A percentile compares a stretch with the other conserved stretches of the same genome.
Evolutionary conservation across 2,888 invertebrate species (phyloP).

Genomic region (Ecdyonurus torrentis): DNA sequence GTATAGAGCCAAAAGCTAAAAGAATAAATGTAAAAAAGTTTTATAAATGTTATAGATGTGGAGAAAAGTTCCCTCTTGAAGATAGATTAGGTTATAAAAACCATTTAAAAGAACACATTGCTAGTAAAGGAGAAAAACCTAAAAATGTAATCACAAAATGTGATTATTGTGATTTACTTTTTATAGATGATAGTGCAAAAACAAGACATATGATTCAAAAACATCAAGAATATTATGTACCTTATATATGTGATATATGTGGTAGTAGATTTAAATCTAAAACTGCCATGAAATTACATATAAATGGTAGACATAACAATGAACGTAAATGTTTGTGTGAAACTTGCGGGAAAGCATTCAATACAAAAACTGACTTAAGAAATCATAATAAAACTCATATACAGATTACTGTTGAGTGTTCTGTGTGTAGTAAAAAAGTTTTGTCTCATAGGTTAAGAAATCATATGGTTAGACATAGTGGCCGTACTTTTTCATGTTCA

Average conservation of each 20-base stretch:
- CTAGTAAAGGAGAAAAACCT: background rate
- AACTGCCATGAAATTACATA: background rate
- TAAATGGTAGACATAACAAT: background rate
- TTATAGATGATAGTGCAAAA: background rate
- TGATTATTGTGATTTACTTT: background rate
- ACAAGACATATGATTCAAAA: background rate
- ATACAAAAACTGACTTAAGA: background rate
- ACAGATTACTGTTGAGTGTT: background rate
- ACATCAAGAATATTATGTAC: background rate
- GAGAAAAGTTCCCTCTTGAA: background rate
- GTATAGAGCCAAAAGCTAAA: too few species aligned
- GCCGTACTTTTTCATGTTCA: background rate
- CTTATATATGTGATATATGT: background rate
- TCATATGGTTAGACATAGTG: background rate
- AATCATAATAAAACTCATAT: background rate
- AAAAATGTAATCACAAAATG: background rate
- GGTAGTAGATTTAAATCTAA: background rate
- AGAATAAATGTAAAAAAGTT: background rate
- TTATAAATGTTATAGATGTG: background rate
- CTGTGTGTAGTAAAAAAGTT: background rate
- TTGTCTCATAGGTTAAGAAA: background rate
- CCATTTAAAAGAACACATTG: background rate
- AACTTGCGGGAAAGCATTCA: background rate
- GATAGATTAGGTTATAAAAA: background rate
- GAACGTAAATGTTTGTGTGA: background rate